Base-by-base conservation (phyloP, 2,888 invertebrate species). In the Trichogramma evanescens region DNA sequence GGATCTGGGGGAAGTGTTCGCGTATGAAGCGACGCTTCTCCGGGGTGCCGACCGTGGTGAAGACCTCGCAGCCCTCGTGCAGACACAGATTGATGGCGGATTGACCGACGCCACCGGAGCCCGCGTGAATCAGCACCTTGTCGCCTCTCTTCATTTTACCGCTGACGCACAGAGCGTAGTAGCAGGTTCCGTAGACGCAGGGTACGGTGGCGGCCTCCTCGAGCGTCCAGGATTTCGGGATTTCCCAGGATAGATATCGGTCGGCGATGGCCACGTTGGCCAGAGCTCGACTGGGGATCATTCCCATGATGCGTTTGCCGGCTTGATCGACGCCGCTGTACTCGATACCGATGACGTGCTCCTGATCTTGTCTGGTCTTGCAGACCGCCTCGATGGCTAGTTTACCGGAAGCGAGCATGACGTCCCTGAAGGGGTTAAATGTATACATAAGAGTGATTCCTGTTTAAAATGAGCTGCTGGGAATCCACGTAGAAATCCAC, bases 361-460 rank as follows among this genome's bases (percentile, higher is more conserved):
- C 86, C 67, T 90, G 85, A 9, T 82, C 79, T 41, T 83, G 72
- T n/a, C 87, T 80, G 0, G 81, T 82, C 39, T 82, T 81, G 0
- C 89, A 89, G 1, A 91, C 85, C 1, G 90, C 84, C 74, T 96
- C 95, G 0, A 86, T 84, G 6, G 89, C 86, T 5, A 97, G 83
- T 72, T 93, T 93, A 1, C 95, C 96, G 0, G 92, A 92, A 0
- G 95, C 93, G 1, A 93, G 81, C 97, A 97, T 96, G 0, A 97
- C 82, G 75, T 97, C 97, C 71, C 93, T 87, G n/a, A 9, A 40
- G 54, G 10, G 13, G 13, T 13, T 13, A 13, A 13, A 13, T 13
- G 1, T 13, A 13, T 13, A 13, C 13, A 13, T 13, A 13, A 13
- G 13, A 13, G 13, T 13, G 13, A 13, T 13, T 13, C 13, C 13